Percentiles rank a stretch among this genome's conserved stretches.
phyloP scores from a whole-genome alignment of 2,888 invertebrate species.

The Ommatoiulus sabulosus region DNA sequence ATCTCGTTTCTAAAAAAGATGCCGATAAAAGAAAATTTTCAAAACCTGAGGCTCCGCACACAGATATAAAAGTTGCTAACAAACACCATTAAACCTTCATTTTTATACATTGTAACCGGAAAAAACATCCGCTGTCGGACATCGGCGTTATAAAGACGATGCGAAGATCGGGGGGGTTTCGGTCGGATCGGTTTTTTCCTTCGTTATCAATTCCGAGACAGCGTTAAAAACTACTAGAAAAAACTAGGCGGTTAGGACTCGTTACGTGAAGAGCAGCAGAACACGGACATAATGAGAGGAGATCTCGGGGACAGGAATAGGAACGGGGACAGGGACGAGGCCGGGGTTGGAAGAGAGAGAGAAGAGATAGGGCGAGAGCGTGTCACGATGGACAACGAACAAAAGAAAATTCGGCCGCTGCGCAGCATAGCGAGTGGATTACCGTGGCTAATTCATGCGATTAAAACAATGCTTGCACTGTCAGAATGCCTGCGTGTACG shows the following conservation, averaged over 20 bases:
- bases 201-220: neutral
- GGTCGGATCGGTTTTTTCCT: neutral
- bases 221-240: slow-evolving; percentile 19
- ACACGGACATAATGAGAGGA: slow-evolving; percentile 9
- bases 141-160: neutral
- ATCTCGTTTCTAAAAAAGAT: slow-evolving; percentile 20
- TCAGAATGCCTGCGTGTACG: slow-evolving; percentile 34
- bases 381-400: neutral
- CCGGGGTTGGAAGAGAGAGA: too few relatives aligned
- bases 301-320: neutral
- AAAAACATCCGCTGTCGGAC: neutral
- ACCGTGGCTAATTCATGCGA: slow-evolving; percentile 34
- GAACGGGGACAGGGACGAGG: neutral
- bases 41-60: slow-evolving; percentile 34
- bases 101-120: slow-evolving; percentile 22
- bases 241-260: slow-evolving; percentile 15
- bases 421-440: slow-evolving; percentile 14
- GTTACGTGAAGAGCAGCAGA: neutral
- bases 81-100: slow-evolving; percentile 29
- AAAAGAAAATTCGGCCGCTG: neutral
- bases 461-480: slow-evolving; percentile 15
- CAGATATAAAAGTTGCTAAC: slow-evolving; percentile 34
- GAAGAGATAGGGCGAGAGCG: neutral
- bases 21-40: slow-evolving; percentile 25
- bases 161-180: too few relatives aligned